Conservation (phyloP, 2,888 invertebrate genomes). For the Pycnomerus fuliginosus region DNA sequence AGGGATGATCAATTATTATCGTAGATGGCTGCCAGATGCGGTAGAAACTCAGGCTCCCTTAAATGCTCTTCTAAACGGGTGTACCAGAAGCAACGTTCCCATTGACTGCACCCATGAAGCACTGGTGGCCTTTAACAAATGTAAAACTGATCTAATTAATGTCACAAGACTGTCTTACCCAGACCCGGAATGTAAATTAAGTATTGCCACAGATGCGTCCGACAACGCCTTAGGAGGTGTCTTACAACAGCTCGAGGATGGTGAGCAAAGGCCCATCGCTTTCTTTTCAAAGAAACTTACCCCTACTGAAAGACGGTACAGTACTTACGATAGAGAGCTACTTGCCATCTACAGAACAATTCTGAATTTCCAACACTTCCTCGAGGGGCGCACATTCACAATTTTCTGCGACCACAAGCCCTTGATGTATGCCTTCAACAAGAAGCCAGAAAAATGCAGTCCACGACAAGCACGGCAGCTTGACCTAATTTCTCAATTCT, state of each 20-base stretch:
- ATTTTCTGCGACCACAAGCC: conserved; percentile 46
- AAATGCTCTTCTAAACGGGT: conserved; percentile 5
- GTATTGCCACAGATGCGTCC: conserved; percentile 8
- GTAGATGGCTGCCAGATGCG: conserved; percentile 17
- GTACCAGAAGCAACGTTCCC: conserved; percentile 1
- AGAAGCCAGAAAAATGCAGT: conserved; percentile 34
- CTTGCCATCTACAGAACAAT: conserved; percentile 13
- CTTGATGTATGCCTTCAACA: conserved; percentile 39
- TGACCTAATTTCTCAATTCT: conserved; percentile 39
- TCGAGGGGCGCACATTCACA: conserved; percentile 12
- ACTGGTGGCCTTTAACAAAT: conserved; percentile 12
- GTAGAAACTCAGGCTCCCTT: conserved; percentile 19
- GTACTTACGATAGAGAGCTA: conserved; percentile 36
- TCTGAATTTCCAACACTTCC: conserved; percentile 28
- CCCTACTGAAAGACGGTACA: conserved; percentile 40
- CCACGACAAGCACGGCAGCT: conserved; percentile 44
- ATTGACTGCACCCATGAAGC: not conserved
- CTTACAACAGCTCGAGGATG: too few relatives aligned
- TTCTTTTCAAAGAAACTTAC: conserved; percentile 45
- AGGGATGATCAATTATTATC: too few relatives aligned
- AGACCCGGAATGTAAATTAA: not conserved
- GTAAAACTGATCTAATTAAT: conserved; percentile 11
- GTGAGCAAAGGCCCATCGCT: conserved; percentile 40
- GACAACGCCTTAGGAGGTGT: conserved; percentile 40
- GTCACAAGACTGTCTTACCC: conserved; percentile 22